Conservation (phyloP, 2,113 vertebrate species). For the Otocyon megalotis region DNA sequence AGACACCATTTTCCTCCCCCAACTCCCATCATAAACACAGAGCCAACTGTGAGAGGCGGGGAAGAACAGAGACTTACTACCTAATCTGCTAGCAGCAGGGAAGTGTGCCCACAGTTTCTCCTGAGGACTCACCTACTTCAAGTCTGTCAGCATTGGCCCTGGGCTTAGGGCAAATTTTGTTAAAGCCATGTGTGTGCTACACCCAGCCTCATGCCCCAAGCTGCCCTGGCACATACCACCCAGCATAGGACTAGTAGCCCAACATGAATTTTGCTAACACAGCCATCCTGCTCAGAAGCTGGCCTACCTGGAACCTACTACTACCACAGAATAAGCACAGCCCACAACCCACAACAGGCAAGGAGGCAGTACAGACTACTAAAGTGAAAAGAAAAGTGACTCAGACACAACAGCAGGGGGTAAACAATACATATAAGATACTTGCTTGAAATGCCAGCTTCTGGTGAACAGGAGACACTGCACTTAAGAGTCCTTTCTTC, state of each 20-base stretch:
- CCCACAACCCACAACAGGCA: background rate
- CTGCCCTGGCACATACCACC: background rate
- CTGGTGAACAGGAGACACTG: background rate
- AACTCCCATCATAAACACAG: background rate
- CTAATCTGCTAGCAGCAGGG: background rate
- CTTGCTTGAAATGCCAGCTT: background rate
- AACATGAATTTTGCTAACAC: background rate
- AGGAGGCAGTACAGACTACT: background rate
- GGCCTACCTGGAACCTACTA: background rate
- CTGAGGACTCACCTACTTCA: background rate
- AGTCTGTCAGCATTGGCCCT: background rate
- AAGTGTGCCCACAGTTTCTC: background rate
- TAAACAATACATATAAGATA: background rate
- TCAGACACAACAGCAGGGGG: background rate
- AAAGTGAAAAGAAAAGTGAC: background rate
- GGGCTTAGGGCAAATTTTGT: background rate
- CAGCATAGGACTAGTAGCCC: background rate
- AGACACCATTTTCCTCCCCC: background rate
- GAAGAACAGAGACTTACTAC: background rate
- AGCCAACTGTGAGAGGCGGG: background rate
- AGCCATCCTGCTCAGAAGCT: background rate
- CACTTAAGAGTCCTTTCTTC: background rate
- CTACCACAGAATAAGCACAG: background rate
- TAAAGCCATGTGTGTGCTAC: background rate
- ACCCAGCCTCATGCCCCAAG: background rate